Evolutionary conservation across 1,140 invertebrate species (phyloP).

Genomic region (Lepidotrigona ventralis): DNA sequence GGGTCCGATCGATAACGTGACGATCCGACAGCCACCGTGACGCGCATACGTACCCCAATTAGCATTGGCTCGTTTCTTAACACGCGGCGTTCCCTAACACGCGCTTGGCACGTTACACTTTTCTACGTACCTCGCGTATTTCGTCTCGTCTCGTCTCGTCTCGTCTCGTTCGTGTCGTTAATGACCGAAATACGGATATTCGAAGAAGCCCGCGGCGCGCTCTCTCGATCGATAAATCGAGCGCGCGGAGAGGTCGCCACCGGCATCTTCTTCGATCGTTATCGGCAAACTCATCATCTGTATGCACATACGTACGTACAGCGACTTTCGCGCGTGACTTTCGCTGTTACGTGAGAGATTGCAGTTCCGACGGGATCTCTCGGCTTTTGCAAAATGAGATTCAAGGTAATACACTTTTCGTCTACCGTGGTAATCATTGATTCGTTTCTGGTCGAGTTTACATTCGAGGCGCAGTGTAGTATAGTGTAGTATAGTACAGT

Average conservation of each 20-base stretch:
- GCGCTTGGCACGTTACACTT: neutral
- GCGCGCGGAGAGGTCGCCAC: neutral
- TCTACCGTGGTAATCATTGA: neutral
- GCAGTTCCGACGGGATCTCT: neutral
- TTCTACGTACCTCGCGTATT: neutral
- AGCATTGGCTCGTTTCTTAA: constrained; percentile 23
- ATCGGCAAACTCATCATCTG: no score
- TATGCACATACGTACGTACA: no score
- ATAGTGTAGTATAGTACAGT: no score
- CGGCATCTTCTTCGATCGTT: neutral
- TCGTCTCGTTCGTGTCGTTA: neutral
- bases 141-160: no score
- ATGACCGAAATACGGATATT: constrained; percentile 5
- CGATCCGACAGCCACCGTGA: constrained; percentile 55
- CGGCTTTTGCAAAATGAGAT: neutral
- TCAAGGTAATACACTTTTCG: neutral
- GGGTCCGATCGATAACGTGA: constrained; percentile 73
- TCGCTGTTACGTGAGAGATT: neutral
- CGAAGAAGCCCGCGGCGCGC: neutral
- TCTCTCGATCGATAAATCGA: constrained; percentile 3
- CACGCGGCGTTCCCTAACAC: neutral
- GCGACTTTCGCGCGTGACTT: no score
- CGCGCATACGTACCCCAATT: constrained; percentile 51
- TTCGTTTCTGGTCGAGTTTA: neutral
- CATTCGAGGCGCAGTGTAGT: neutral